phyloP scores from a whole-genome alignment of 2,888 invertebrate genomes.

The Drosophila multiciliata region DNA sequence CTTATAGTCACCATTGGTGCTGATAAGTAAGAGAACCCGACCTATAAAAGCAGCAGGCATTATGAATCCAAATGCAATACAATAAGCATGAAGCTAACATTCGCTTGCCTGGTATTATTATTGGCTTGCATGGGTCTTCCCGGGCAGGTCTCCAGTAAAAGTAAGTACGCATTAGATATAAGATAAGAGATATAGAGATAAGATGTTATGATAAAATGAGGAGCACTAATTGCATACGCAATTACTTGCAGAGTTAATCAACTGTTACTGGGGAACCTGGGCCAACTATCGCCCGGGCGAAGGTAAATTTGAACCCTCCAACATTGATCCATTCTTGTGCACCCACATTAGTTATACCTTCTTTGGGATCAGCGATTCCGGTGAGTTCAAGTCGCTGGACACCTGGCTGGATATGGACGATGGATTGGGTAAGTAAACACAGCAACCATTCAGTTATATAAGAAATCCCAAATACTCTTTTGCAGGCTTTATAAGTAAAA shows the following conservation, averaged over 20 bases:
- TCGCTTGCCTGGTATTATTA: slow-evolving; percentile 38
- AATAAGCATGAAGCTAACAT: slow-evolving; percentile 48
- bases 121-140: slow-evolving; percentile 46
- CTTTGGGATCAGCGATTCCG: slow-evolving; percentile 67
- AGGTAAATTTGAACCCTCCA: slow-evolving; percentile 64
- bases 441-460: background rate
- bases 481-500: slow-evolving; percentile 59
- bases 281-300: slow-evolving; percentile 71
- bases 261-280: slow-evolving; percentile 80
- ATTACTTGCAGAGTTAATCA: slow-evolving; percentile 61
- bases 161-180: slow-evolving; percentile 41
- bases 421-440: slow-evolving; percentile 60
- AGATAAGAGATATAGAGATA: background rate
- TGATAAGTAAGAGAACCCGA: slow-evolving; percentile 37
- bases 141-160: slow-evolving; percentile 33
- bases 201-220: background rate
- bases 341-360: slow-evolving; percentile 77
- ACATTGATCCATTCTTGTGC: slow-evolving; percentile 72
- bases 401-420: slow-evolving; percentile 68
- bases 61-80: background rate
- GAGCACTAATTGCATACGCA: background rate
- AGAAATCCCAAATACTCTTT: background rate
- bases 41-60: slow-evolving; percentile 55
- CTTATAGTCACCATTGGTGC: background rate
- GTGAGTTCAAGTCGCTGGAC: slow-evolving; percentile 66